Evolutionary conservation across 2,797 vertebrate genomes (phyloP), one percentile per base, ranked within the genome.

Genomic region (Cryptoblepharus egeriae): DNA sequence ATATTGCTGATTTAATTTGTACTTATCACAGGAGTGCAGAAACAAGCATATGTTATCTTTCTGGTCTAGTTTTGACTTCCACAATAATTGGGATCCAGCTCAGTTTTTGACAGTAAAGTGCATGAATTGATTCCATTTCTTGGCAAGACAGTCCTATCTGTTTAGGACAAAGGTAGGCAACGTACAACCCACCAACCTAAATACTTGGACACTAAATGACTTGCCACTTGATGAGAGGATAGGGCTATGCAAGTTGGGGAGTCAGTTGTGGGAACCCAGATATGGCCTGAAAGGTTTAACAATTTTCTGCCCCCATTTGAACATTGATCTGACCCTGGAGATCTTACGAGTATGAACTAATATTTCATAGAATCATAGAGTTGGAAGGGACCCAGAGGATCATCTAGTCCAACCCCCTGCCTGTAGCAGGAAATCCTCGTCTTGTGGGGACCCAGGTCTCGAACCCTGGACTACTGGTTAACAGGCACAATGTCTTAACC

Each of bases 1-100:
- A 13, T 10, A 58, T 71, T 85, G 79, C 73, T 37, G n/a, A 67
- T 88, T 85, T 57, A 77, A 30, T 10, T 26, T 79, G 84, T 85
- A 83, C 75, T 16, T 72, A 30, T 76, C 39, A 79, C 37, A 32
- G 57, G 35, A 69, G 55, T 57, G 42, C 37, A 45, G 58, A 70
- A 80, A 80, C 26, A 8, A 24, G 39, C 22, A 63, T 32, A 55
- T 20, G 30, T 65, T 69, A 37, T 69, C 32, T 28, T 63, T 64
- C 37, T 26, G 37, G 30, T 32, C 15, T 63, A 30, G 18, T 79
- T 71, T 28, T 71, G 70, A 26, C 30, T 72, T 10, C 58, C 20
- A 60, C n/a, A 61, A 79, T 71, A 70, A 16, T 28, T 13, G 30
- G n/a, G n/a, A 70, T 70, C 20, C 32, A 35, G 5, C 26, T 52